Evolutionary conservation across 2,113 vertebrate genomes (phyloP).

Genomic region (Nibea albiflora): DNA sequence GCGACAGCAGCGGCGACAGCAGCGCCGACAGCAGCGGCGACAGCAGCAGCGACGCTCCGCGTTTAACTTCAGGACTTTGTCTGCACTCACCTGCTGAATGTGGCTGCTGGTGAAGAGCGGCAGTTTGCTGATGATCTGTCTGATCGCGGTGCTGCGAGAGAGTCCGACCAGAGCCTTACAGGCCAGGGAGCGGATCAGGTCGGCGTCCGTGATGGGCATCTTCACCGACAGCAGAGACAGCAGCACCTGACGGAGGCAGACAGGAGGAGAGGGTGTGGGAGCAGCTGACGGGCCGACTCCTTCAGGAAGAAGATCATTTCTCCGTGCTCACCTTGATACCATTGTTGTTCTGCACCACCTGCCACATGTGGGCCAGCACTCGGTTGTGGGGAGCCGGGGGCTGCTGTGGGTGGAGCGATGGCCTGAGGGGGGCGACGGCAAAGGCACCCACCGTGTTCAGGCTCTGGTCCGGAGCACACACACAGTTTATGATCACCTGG

Average conservation of each 20-base stretch:
- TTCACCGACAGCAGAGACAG: conserved; percentile 93
- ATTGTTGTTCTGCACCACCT: conserved; percentile 95
- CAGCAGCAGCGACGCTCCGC: no score
- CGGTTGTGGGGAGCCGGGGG: conserved; percentile 85
- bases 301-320: no score
- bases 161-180: conserved; percentile 96
- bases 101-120: conserved; percentile 96
- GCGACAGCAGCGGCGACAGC: no score
- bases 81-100: conserved; percentile 87
- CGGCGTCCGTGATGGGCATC: conserved; percentile 95
- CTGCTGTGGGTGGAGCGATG: conserved; percentile 71
- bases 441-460: conserved; percentile 92
- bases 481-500: conserved; percentile 94
- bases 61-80: no score
- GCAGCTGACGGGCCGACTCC: no score
- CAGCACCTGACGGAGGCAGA: conserved; percentile 79
- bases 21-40: no score
- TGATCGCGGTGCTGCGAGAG: conserved; percentile 89
- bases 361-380: conserved; percentile 95
- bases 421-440: conserved; percentile 83
- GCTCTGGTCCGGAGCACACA: conserved; percentile 94
- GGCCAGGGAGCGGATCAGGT: conserved; percentile 92
- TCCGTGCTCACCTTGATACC: conserved; percentile 89
- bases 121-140: conserved; percentile 97
- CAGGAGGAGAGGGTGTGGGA: no score